These are phyloP conservation scores for Lepidocyrtinus sp. DNA, from an alignment of 2,888 invertebrate species.

Conservation along the genomic window DNA sequence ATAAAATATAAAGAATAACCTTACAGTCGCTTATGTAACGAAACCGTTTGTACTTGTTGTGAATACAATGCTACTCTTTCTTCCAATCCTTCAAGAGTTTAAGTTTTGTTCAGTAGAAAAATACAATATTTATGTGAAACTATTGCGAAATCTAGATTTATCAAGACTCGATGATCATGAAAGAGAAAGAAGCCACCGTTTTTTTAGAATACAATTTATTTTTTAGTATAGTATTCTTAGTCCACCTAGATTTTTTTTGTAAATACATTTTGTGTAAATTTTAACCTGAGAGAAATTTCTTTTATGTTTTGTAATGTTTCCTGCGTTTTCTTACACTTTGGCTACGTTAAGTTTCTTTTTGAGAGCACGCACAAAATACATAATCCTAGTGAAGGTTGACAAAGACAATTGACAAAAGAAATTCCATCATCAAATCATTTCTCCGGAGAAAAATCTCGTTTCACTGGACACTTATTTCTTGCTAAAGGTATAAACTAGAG, in stretches of 20 bases:
- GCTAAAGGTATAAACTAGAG: background rate
- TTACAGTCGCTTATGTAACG: slow-evolving; percentile 25
- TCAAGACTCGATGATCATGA: background rate
- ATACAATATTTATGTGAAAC: slow-evolving; percentile 22
- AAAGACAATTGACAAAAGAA: background rate
- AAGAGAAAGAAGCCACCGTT: background rate
- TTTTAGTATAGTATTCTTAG: background rate
- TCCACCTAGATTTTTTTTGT: background rate
- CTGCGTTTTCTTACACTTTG: background rate
- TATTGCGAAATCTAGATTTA: background rate
- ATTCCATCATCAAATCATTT: background rate
- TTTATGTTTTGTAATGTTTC: background rate
- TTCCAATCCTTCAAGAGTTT: slow-evolving; percentile 31
- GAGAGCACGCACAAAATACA: background rate
- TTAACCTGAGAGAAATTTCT: no score
- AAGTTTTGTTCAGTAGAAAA: slow-evolving; percentile 42
- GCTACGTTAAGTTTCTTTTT: background rate
- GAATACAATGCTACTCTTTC: background rate
- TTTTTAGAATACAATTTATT: background rate
- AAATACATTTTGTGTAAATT: background rate
- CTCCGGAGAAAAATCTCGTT: background rate
- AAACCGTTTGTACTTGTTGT: slow-evolving; percentile 29
- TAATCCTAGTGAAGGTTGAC: background rate
- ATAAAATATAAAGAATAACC: background rate
- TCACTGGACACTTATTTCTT: background rate